phyloP scores from a whole-genome alignment of 2,113 vertebrate genomes.

The Mixornis gularis region DNA sequence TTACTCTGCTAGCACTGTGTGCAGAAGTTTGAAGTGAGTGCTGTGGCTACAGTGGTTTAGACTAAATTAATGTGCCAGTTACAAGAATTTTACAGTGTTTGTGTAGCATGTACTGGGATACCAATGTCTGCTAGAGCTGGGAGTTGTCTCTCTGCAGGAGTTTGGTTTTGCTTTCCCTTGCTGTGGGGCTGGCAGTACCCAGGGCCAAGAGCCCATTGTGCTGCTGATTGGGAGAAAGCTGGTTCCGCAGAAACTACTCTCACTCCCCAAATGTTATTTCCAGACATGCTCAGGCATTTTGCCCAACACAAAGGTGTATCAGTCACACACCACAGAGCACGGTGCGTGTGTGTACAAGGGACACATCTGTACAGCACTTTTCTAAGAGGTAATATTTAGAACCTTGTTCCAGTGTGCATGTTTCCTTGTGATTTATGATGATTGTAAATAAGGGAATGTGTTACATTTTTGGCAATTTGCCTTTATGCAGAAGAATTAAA shows the following conservation, averaged over 20 bases:
- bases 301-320: not conserved
- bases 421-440: not conserved
- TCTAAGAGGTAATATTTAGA: not conserved
- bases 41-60: not conserved
- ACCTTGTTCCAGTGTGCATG: not conserved
- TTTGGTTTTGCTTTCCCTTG: not conserved
- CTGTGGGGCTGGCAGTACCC: not conserved
- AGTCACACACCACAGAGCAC: not conserved
- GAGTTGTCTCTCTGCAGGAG: not conserved
- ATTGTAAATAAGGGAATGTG: slow-evolving; percentile 8
- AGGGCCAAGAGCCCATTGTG: not conserved
- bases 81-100: not conserved
- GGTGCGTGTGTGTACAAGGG: not conserved
- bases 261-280: not conserved
- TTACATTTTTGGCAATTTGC: not conserved
- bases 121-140: not conserved
- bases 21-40: not conserved
- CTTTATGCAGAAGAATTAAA: slow-evolving; percentile 32
- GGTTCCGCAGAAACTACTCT: not conserved
- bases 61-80: not conserved
- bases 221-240: not conserved
- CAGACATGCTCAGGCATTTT: not conserved
- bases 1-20: not conserved
- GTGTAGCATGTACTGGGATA: not conserved
- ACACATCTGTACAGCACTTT: slow-evolving; percentile 1